phyloP scores from a whole-genome alignment of 1,140 invertebrate genomes.

The Micrasema minimum region DNA sequence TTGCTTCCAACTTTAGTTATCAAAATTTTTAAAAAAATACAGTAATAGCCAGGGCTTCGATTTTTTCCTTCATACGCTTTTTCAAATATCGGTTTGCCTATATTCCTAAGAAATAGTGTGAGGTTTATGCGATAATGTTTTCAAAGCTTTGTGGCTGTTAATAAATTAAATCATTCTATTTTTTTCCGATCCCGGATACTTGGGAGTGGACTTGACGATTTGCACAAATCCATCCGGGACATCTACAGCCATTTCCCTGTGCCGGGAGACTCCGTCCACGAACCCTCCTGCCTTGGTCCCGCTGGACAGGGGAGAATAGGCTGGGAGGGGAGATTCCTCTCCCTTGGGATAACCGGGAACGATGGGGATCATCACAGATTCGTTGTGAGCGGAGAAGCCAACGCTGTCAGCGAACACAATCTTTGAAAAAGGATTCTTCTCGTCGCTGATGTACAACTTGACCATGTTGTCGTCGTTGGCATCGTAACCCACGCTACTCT shows the following conservation, averaged over 20 bases:
- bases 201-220: slow-evolving; percentile 77
- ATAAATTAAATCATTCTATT: no score
- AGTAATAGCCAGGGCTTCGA: no score
- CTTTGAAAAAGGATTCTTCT: slow-evolving; percentile 64
- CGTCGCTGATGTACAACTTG: slow-evolving; percentile 63
- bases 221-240: slow-evolving; percentile 81
- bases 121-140: no score
- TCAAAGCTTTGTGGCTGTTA: no score
- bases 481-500: slow-evolving; percentile 54
- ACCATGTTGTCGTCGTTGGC: slow-evolving; percentile 62
- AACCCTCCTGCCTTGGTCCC: slow-evolving; percentile 60
- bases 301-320: slow-evolving; percentile 62
- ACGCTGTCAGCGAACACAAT: slow-evolving; percentile 60
- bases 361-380: slow-evolving; percentile 62
- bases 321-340: slow-evolving; percentile 54
- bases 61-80: no score
- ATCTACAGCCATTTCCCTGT: slow-evolving; percentile 79
- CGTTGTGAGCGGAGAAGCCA: slow-evolving; percentile 61
- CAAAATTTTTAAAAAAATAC: no score
- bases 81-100: no score
- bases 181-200: slow-evolving; percentile 73
- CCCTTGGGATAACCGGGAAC: slow-evolving; percentile 55
- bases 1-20: no score
- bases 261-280: slow-evolving; percentile 57
- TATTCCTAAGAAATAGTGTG: no score